Conservation (phyloP, 2,113 vertebrate species). For the Myrmecophaga tridactyla region DNA sequence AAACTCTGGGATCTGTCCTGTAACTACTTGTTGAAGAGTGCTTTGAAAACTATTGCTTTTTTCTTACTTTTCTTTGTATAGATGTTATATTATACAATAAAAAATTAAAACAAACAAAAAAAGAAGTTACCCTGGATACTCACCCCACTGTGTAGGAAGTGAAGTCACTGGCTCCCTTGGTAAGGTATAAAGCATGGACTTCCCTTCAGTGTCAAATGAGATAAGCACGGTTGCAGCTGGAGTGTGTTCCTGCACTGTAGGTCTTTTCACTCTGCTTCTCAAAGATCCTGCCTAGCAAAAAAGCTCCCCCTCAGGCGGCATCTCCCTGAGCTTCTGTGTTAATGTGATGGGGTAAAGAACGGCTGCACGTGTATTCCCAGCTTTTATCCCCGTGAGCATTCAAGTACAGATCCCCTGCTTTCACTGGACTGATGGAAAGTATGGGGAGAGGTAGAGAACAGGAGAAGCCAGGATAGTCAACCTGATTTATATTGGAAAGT, state of each 20-base stretch:
- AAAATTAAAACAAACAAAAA: too few species aligned
- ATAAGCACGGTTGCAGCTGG: accelerated
- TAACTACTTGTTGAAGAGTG: too few species aligned
- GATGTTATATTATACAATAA: too few species aligned
- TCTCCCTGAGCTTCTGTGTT: neutral
- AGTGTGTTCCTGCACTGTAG: neutral
- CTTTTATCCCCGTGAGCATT: neutral
- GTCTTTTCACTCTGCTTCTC: neutral
- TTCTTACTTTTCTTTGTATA: too few species aligned
- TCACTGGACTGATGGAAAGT: neutral
- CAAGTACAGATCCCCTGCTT: too few species aligned
- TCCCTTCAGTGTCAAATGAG: neutral
- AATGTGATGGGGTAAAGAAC: neutral
- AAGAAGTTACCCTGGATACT: neutral
- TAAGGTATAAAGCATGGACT: neutral
- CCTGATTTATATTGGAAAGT: neutral
- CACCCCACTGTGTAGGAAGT: neutral
- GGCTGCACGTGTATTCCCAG: accelerated
- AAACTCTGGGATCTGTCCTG: too few species aligned
- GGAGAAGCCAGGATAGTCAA: neutral
- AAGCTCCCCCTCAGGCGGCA: too few species aligned
- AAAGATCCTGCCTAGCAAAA: neutral
- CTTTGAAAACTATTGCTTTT: too few species aligned
- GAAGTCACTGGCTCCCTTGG: neutral
- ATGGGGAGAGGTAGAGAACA: neutral